Base-by-base conservation (phyloP, 2,113 vertebrate species). In the Chamaetylas fuelleborni region DNA sequence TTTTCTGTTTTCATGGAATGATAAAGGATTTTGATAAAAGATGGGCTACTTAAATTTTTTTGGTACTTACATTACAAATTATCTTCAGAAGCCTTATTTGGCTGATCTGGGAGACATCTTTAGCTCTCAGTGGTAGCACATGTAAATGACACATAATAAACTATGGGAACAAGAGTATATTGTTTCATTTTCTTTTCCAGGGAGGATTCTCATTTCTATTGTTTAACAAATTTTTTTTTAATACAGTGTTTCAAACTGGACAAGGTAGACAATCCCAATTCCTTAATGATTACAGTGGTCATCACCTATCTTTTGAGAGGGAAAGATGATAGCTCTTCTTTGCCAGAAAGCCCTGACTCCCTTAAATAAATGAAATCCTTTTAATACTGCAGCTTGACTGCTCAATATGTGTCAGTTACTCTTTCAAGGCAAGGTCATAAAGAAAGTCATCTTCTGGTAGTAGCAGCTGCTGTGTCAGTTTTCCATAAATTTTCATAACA, bases 1-100 rank as follows among this genome's bases (percentile, higher is more conserved):
- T 96, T 97, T 95, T 95, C 88, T 96, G 95, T 93, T 95, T 93
- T 86, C 86, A 67, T 78, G 81, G 80, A 90, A 92, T 34, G 50
- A 83, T 77, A 90, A 93, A 88, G 51, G 50, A 93, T 78, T 96
- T 83, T 80, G 51, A 88, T 90, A 88, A 64, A 95, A 85, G 50
- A 85, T 54, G 58, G 64, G 28, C 24, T 91, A 81, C 71, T 86
- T 90, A 45, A 28, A 7, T 31, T 76, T 65, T 81, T 65, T 45
- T 81, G 6, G 6, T 90, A 66, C 29, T 90, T 81, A 51, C 76
- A 64, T 86, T 86, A 65, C 14, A 57, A 24, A 42, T 85, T 60
- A 29, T 61, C n/a, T 85, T 80, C 53, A 45, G 85, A 50, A 88
- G 19, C 50, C 31, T 64, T 72, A n/a, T 42, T 65, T 93, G 28